Evolutionary conservation across 1,140 invertebrate species (phyloP).

Genomic region (Tetramorium alpestre): DNA sequence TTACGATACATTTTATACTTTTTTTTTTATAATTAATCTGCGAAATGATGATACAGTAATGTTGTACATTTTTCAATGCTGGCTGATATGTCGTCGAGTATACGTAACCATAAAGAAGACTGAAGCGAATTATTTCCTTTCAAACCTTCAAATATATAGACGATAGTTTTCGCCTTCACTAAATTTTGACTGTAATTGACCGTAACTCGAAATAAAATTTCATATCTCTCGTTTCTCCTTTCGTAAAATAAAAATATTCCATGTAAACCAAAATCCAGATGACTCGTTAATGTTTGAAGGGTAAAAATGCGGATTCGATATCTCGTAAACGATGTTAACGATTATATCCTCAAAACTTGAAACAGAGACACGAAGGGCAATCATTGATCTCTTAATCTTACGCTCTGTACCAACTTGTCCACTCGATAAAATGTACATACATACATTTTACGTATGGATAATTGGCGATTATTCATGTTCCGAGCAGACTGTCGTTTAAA

Average conservation of each 20-base stretch:
- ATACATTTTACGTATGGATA: too few relatives aligned
- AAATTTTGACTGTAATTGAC: neutral
- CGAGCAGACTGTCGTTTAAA: neutral
- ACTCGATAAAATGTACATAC: neutral
- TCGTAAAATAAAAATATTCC: conserved; percentile 13
- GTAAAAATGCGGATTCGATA: neutral
- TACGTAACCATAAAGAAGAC: conserved; percentile 6
- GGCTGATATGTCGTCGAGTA: neutral
- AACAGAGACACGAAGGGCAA: neutral
- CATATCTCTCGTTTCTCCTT: neutral
- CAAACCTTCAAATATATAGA: neutral
- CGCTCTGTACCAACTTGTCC: neutral
- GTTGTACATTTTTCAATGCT: neutral
- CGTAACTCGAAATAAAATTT: neutral
- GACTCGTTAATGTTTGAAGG: neutral
- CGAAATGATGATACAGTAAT: neutral
- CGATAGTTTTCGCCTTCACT: neutral
- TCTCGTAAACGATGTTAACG: neutral
- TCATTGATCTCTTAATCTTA: neutral
- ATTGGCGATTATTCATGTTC: neutral
- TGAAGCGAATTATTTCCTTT: conserved; percentile 13
- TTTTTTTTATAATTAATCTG: neutral
- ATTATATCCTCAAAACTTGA: conserved; percentile 10
- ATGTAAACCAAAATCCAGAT: neutral
- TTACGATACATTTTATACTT: neutral